Conservation (phyloP, 2,113 vertebrate species). For the Eolophus roseicapilla region DNA sequence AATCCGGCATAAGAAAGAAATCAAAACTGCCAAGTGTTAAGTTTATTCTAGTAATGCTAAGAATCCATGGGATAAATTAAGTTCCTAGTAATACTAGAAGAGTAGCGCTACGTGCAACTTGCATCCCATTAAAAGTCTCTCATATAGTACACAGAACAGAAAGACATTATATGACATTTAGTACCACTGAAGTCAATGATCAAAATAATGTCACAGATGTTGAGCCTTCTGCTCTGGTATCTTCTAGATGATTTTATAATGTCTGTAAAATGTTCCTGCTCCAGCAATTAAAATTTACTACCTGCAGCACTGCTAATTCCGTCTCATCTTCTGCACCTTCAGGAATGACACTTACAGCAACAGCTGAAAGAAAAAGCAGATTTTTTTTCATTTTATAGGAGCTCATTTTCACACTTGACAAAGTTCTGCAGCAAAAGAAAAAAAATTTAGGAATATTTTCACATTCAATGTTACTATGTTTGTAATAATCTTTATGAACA, state of each 20-base stretch:
- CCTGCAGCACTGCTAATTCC: slow-evolving; percentile 57
- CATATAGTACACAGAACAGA: not conserved
- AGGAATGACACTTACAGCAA: slow-evolving; percentile 45
- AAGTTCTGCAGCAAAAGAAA: not conserved
- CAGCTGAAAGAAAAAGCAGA: slow-evolving; percentile 62
- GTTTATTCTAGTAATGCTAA: not conserved
- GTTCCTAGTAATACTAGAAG: not conserved
- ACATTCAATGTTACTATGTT: not conserved
- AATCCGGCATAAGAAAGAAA: not conserved
- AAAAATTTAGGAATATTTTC: not conserved
- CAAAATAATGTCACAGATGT: not conserved
- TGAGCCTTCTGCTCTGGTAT: not conserved
- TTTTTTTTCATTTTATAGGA: slow-evolving; percentile 19
- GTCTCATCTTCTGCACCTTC: slow-evolving; percentile 61
- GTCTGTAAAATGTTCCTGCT: not conserved
- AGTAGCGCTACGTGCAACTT: not conserved
- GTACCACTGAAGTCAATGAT: not conserved
- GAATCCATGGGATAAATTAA: not conserved
- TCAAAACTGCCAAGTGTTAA: not conserved
- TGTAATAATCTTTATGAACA: not conserved
- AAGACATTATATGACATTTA: not conserved
- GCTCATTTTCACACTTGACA: slow-evolving; percentile 12
- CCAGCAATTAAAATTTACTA: slow-evolving; percentile 51
- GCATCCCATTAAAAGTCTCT: not conserved
- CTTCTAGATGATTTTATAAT: not conserved